These are phyloP conservation scores for Zootermopsis nevadensis DNA, from an alignment of 2,888 invertebrate genomes.

Conservation along the genomic window DNA sequence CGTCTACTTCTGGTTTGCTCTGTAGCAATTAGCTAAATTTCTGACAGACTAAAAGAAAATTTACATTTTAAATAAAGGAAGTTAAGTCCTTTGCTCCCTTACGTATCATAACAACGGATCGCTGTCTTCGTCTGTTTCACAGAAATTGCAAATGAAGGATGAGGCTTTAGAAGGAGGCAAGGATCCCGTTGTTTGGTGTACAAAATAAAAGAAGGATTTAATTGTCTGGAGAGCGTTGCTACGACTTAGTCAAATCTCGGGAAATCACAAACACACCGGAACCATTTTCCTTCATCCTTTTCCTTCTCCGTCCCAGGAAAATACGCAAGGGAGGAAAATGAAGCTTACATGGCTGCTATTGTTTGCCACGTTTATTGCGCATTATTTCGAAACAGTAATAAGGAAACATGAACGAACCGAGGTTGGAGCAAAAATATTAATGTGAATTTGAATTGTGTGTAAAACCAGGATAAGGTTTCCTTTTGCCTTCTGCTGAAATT, in stretches of 20 bases:
- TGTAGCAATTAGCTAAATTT: not conserved
- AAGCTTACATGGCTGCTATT: not conserved
- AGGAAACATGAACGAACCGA: not conserved
- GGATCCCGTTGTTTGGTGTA: not conserved
- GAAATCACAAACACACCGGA: not conserved
- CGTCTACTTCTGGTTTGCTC: not conserved
- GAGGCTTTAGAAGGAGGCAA: not conserved
- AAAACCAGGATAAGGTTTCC: constrained; percentile 5
- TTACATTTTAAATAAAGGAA: not conserved
- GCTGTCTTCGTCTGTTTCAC: not conserved
- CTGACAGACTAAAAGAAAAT: not conserved
- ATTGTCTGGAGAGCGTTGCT: not conserved
- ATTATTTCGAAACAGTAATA: constrained; percentile 9
- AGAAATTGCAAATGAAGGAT: not conserved
- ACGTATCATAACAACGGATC: not conserved
- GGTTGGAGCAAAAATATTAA: not conserved
- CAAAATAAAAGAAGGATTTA: not conserved
- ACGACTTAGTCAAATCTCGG: not conserved
- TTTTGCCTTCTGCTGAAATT: not conserved
- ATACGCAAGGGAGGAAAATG: not conserved
- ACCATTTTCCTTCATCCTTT: not conserved
- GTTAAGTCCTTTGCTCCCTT: not conserved
- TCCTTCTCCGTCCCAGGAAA: not conserved
- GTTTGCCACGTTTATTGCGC: not conserved
- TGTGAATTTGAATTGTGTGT: not conserved